Conservation (phyloP, 2,797 vertebrate species). For the Babyrousa celebensis region DNA sequence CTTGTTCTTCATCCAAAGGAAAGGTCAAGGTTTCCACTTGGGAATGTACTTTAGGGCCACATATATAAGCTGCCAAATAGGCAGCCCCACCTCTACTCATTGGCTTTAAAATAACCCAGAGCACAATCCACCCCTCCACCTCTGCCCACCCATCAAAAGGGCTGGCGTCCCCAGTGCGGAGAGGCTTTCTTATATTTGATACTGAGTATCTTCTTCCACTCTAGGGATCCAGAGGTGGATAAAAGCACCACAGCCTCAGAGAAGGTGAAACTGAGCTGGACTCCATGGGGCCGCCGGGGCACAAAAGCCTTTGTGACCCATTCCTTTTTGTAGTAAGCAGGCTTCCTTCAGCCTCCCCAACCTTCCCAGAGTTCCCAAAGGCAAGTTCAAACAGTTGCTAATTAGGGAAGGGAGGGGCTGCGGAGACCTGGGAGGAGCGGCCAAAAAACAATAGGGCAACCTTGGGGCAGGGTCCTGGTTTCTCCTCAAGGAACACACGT, state of each 20-base stretch:
- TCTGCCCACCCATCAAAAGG: background rate
- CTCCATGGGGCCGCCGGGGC: too few relatives aligned
- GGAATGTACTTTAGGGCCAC: background rate
- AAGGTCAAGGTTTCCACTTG: background rate
- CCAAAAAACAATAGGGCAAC: too few relatives aligned
- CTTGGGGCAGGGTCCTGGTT: too few relatives aligned
- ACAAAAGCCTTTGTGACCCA: too few relatives aligned
- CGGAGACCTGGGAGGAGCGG: too few relatives aligned
- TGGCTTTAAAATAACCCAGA: slow-evolving; percentile 3
- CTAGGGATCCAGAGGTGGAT: background rate
- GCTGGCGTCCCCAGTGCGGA: background rate
- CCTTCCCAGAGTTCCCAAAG: too few relatives aligned
- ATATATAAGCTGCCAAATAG: background rate
- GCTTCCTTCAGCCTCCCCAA: too few relatives aligned
- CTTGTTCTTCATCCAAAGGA: slow-evolving; percentile 36
- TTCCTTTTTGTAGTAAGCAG: too few relatives aligned
- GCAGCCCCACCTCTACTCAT: background rate
- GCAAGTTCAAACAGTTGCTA: too few relatives aligned
- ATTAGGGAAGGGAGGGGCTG: too few relatives aligned
- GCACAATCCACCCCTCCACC: background rate
- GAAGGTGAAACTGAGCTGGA: background rate
- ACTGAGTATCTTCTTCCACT: slow-evolving; percentile 1
- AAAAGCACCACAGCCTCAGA: background rate
- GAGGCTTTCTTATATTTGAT: background rate
- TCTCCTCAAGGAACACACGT: too few relatives aligned